Evolutionary conservation across 2,888 invertebrate species (phyloP).

Genomic region (Epistrophella euchroma): DNA sequence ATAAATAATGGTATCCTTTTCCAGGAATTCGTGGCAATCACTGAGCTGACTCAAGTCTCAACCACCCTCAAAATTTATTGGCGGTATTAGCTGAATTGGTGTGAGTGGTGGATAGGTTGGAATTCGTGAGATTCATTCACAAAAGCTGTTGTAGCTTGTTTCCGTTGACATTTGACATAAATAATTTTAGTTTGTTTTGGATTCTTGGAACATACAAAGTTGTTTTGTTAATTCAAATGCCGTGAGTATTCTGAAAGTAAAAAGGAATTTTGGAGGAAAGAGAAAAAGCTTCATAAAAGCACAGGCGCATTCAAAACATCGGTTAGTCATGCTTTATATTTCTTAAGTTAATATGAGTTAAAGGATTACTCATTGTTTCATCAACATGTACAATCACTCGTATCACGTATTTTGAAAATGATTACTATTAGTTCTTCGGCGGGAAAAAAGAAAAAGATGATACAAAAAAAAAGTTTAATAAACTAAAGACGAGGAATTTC

Average conservation of each 20-base stretch:
- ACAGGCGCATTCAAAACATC: constrained; percentile 5
- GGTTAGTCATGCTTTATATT: constrained; percentile 9
- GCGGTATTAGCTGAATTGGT: neutral
- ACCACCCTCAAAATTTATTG: constrained; percentile 20
- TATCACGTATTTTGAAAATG: neutral
- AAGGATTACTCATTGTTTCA: constrained; percentile 21
- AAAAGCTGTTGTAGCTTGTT: constrained; percentile 46
- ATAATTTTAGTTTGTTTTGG: constrained; percentile 15
- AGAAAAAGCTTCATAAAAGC: constrained; percentile 45
- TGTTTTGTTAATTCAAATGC: constrained; percentile 12
- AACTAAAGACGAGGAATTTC: neutral
- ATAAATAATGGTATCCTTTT: constrained; percentile 73
- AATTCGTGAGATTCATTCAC: constrained; percentile 60
- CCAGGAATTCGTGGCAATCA: constrained; percentile 69
- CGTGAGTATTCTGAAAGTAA: constrained; percentile 2
- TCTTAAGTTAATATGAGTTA: neutral
- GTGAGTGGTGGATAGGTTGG: constrained; percentile 9
- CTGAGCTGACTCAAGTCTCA: constrained; percentile 63
- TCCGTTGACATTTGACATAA: constrained; percentile 42
- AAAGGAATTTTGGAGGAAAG: neutral
- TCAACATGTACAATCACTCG: neutral
- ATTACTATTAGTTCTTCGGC: neutral
- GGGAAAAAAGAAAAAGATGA: neutral
- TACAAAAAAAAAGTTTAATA: no score
- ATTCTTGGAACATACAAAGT: neutral